Conservation (phyloP, 1,140 invertebrate species). For the Choristoneura fumiferana region DNA sequence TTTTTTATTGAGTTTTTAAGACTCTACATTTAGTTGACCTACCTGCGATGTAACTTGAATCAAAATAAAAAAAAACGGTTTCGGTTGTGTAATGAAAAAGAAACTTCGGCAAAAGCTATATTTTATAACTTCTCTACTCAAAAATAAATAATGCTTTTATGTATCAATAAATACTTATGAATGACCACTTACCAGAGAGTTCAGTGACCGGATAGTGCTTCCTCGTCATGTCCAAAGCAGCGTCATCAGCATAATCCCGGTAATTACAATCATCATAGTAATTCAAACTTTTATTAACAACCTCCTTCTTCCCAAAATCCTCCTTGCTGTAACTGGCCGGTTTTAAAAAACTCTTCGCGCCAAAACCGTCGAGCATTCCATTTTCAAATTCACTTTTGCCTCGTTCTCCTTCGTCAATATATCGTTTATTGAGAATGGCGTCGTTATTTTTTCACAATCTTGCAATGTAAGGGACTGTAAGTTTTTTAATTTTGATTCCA, state of each 20-base stretch:
- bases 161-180: slow-evolving; percentile 18
- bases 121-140: no score
- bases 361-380: slow-evolving; percentile 53
- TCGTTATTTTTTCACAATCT: slow-evolving; percentile 74
- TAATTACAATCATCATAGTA: slow-evolving; percentile 68
- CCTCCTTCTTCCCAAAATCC: slow-evolving; percentile 50
- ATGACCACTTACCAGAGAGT: slow-evolving; percentile 54
- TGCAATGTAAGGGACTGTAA: slow-evolving; percentile 51
- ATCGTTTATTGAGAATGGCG: slow-evolving; percentile 88
- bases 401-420: slow-evolving; percentile 81
- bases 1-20: no score
- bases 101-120: no score
- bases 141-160: neutral
- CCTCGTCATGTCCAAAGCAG: slow-evolving; percentile 65
- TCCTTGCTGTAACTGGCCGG: slow-evolving; percentile 44
- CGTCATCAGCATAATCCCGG: slow-evolving; percentile 58
- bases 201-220: slow-evolving; percentile 69
- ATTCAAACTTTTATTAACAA: slow-evolving; percentile 54
- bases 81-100: no score
- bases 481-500: slow-evolving; percentile 66
- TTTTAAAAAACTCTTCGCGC: slow-evolving; percentile 54
- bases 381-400: slow-evolving; percentile 64
- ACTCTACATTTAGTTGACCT: no score
- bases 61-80: no score
- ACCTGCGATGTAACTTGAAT: no score